Conservation (phyloP, 2,797 vertebrate species). For the Etheostoma nigrum region DNA sequence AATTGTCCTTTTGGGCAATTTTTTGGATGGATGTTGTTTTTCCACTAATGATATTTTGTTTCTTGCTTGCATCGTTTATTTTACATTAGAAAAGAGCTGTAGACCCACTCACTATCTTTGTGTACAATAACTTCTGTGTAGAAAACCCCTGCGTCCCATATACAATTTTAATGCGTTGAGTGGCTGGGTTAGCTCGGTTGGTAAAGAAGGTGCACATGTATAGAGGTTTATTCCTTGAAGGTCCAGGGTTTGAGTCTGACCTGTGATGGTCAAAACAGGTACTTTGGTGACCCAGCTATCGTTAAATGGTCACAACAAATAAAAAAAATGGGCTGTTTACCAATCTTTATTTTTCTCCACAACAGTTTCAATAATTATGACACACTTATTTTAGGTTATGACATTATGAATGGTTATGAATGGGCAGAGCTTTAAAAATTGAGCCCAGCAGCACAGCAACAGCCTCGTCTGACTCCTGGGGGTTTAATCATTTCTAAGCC, state of each 20-base stretch:
- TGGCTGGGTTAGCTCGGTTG: no score
- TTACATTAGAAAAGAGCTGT: neutral
- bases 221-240: no score
- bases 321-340: neutral
- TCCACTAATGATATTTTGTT: neutral
- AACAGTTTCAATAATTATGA: slow-evolving; percentile 9
- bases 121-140: no score
- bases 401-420: slow-evolving; percentile 30
- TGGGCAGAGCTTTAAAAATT: slow-evolving; percentile 21
- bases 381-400: neutral
- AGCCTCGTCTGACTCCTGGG: slow-evolving; percentile 38
- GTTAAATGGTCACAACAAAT: neutral
- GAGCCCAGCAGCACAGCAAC: slow-evolving; percentile 39
- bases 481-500: slow-evolving; percentile 65
- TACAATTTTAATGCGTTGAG: no score
- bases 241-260: no score
- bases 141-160: no score
- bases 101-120: no score
- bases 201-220: no score
- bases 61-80: neutral
- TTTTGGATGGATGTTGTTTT: neutral
- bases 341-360: neutral
- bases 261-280: no score
- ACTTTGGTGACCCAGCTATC: no score
- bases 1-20: no score